A percentile compares a stretch with the other conserved stretches of the same genome.
Conservation (phyloP, 2,888 invertebrate genomes). For the Anaspis maculata region DNA sequence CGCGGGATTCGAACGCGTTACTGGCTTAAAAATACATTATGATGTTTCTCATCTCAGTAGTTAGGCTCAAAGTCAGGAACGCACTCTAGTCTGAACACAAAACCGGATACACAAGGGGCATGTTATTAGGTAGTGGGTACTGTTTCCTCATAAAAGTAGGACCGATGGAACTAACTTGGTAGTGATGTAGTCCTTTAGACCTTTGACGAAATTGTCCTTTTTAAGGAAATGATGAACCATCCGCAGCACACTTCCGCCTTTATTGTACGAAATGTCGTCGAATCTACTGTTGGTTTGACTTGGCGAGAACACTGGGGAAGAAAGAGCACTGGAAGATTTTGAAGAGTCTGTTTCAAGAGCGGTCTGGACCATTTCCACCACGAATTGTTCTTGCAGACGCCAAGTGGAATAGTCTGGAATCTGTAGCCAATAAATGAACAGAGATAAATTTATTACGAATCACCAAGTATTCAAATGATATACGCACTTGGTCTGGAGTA, state of each 20-base stretch:
- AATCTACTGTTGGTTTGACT: conserved; percentile 14
- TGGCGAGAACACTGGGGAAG: conserved; percentile 7
- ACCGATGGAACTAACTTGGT: too few species aligned
- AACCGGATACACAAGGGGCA: too few species aligned
- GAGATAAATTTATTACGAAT: too few species aligned
- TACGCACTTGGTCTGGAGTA: conserved; percentile 48
- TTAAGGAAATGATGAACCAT: conserved; percentile 58
- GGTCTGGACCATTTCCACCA: conserved; percentile 55
- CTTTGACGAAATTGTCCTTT: conserved; percentile 42
- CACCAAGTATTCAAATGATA: too few species aligned
- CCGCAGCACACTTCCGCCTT: conserved; percentile 40
- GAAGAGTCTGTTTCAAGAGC: conserved; percentile 21
- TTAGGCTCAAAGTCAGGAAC: too few species aligned
- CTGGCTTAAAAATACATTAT: too few species aligned
- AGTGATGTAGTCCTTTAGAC: conserved; percentile 52
- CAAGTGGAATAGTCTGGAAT: conserved; percentile 38
- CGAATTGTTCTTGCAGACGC: conserved; percentile 58
- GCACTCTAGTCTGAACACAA: too few species aligned
- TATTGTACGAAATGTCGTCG: conserved; percentile 17
- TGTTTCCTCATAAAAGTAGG: too few species aligned
- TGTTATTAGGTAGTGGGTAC: too few species aligned
- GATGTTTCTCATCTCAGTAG: too few species aligned
- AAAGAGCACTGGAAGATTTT: conserved; percentile 8
- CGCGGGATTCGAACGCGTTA: too few species aligned
- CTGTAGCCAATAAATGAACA: too few species aligned